Evolutionary conservation across 2,888 invertebrate genomes (phyloP).

Genomic region (Aphidoletes aphidimyza): DNA sequence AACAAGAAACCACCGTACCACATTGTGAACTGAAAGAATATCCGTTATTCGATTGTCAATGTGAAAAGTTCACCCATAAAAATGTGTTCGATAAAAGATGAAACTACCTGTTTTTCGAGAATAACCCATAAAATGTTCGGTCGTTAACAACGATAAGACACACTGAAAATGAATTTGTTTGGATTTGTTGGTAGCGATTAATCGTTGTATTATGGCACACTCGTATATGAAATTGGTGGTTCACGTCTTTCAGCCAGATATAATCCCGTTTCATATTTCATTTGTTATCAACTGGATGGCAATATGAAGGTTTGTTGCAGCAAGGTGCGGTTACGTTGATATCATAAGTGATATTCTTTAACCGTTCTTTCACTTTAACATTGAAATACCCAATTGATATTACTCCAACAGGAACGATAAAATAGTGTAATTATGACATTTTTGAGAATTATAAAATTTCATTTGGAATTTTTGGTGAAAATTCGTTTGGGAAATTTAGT

Average conservation of each 20-base stretch:
- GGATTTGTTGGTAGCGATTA: neutral
- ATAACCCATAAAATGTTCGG: slow-evolving; percentile 1
- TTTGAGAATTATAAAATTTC: too few relatives aligned
- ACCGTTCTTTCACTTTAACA: too few relatives aligned
- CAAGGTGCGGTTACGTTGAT: too few relatives aligned
- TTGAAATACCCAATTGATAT: too few relatives aligned
- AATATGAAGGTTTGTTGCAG: too few relatives aligned
- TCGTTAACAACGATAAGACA: neutral
- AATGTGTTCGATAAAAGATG: neutral
- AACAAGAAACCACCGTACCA: too few relatives aligned
- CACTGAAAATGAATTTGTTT: neutral
- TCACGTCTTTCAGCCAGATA: neutral
- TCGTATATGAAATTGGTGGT: neutral
- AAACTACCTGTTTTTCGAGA: neutral
- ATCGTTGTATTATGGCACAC: neutral
- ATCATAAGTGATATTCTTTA: too few relatives aligned
- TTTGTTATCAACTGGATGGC: slow-evolving; percentile 6
- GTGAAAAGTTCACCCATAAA: neutral
- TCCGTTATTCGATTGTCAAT: neutral
- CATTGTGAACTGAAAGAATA: too few relatives aligned
- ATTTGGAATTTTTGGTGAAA: too few relatives aligned
- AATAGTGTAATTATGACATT: too few relatives aligned
- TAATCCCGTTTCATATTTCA: neutral
- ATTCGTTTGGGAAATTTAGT: too few relatives aligned
- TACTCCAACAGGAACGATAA: too few relatives aligned